Evolutionary conservation across 2,797 vertebrate genomes (phyloP).

Genomic region (Pangasius djambal): DNA sequence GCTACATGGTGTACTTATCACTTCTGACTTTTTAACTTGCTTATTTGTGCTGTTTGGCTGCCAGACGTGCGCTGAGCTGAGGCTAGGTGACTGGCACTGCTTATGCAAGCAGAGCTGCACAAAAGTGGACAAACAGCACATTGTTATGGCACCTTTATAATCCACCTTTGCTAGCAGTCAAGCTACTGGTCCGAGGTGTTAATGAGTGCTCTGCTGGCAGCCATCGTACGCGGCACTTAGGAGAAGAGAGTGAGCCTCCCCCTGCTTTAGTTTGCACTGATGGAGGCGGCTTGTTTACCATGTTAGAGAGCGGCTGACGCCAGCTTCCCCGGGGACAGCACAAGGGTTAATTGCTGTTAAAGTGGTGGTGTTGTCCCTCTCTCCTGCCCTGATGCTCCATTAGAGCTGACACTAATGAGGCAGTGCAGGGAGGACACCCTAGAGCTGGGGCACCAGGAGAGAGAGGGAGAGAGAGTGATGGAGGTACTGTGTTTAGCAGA

Average conservation of each 20-base stretch:
- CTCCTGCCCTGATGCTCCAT: conserved; percentile 82
- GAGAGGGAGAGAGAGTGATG: conserved; percentile 31
- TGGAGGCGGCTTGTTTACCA: conserved; percentile 86
- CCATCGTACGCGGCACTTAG: conserved; percentile 25
- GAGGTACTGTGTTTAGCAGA: conserved; percentile 39
- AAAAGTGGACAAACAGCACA: conserved; percentile 41
- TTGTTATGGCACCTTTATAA: conserved; percentile 38
- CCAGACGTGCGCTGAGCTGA: not conserved
- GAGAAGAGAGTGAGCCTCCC: conserved; percentile 45
- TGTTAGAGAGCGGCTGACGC: conserved; percentile 86
- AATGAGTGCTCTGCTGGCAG: conserved; percentile 37
- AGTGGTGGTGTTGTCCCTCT: conserved; percentile 83
- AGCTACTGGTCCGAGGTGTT: conserved; percentile 36
- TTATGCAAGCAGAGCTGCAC: conserved; percentile 28
- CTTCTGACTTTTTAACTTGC: conserved; percentile 42
- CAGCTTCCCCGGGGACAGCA: conserved; percentile 79
- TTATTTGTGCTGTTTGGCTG: conserved; percentile 49
- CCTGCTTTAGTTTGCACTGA: conserved; percentile 77
- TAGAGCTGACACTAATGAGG: conserved; percentile 89
- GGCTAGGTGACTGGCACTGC: conserved; percentile 35
- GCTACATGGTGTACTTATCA: conserved; percentile 44
- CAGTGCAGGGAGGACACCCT: conserved; percentile 77
- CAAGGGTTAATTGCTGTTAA: conserved; percentile 92
- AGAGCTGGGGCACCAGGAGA: conserved; percentile 49
- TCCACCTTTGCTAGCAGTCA: conserved; percentile 43